Base-by-base conservation (phyloP, 2,888 invertebrate species). In the Cybosia mesomella region DNA sequence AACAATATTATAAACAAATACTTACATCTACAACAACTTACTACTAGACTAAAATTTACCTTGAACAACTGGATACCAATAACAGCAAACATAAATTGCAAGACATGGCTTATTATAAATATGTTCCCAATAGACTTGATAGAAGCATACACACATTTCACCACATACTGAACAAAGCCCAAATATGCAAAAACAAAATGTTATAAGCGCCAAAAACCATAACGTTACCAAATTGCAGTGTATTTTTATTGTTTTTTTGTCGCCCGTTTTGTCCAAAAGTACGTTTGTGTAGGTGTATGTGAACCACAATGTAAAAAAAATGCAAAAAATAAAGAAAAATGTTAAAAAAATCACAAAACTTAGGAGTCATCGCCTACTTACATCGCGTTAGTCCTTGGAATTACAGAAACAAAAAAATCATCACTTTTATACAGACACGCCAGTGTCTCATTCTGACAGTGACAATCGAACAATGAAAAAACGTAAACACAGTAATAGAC, bases 61-160 rank as follows among this genome's bases (percentile, higher is more conserved):
- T 99, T 99, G 96, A 99, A 99, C 86, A 99, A 97, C 95, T 99
- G 99, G 90, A 99, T 99, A 95, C 99, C 99, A 94, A 99, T 98
- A 92, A 99, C 99, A 95, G 99, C 98, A 95, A 99, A 99, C 99
- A 99, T 99, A 96, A 99, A 99, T 96, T 99, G 98, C 92, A 99
- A 98, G 94, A 99, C 98, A 96, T 99, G 98, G 94, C 99, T 99
- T 95, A 99, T 99, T 96, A 99, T 96, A 97, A 99, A 98, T 94
- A 99, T 99, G 96, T 99, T 99, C 92, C 99, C 99, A 95, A 99
- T 99, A 85, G 99, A 99, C 96, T 98, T 98, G 89, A 99, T 97
- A 86, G 99, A 98, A 95, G 99, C 98, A 94, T 98, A 98, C 93
- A 99, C 99, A 97, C 99, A 99, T 96, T 99, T 99, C 86, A 99